phyloP scores from a whole-genome alignment of 1,140 invertebrate species.

The Aricia agestis region DNA sequence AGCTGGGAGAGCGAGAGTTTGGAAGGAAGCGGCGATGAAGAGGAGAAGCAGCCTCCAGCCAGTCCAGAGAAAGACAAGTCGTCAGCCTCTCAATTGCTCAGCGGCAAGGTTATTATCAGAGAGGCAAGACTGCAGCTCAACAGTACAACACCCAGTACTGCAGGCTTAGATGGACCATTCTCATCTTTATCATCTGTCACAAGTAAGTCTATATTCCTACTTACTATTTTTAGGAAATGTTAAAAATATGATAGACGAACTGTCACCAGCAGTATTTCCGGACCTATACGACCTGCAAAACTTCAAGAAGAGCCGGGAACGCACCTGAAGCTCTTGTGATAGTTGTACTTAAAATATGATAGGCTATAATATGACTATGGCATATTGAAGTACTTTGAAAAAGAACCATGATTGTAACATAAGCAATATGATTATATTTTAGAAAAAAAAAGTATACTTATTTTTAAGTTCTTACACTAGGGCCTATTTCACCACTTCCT shows the following conservation, averaged over 20 bases:
- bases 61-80: slow-evolving; percentile 74
- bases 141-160: slow-evolving; percentile 67
- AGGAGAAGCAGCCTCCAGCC: slow-evolving; percentile 49
- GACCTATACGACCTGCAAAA: too few species aligned
- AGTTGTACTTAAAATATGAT: too few species aligned
- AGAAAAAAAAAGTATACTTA: too few species aligned
- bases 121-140: slow-evolving; percentile 83
- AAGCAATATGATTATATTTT: too few species aligned
- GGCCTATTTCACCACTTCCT: too few species aligned
- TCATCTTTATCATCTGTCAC: slow-evolving; percentile 71
- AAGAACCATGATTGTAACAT: not conserved
- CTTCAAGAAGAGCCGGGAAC: too few species aligned
- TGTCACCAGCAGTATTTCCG: too few species aligned
- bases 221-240: too few species aligned
- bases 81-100: slow-evolving; percentile 72
- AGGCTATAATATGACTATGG: too few species aligned
- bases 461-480: too few species aligned
- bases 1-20: slow-evolving; percentile 76
- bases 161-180: slow-evolving; percentile 81
- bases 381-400: slow-evolving; percentile 9
- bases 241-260: too few species aligned
- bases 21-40: slow-evolving; percentile 75
- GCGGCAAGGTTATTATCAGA: slow-evolving; percentile 82
- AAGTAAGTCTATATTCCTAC: slow-evolving; percentile 46
- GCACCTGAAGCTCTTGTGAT: too few species aligned